A percentile compares a stretch with the other conserved stretches of the same genome.
Conservation (phyloP, 2,888 invertebrate genomes). For the Labia minor region DNA sequence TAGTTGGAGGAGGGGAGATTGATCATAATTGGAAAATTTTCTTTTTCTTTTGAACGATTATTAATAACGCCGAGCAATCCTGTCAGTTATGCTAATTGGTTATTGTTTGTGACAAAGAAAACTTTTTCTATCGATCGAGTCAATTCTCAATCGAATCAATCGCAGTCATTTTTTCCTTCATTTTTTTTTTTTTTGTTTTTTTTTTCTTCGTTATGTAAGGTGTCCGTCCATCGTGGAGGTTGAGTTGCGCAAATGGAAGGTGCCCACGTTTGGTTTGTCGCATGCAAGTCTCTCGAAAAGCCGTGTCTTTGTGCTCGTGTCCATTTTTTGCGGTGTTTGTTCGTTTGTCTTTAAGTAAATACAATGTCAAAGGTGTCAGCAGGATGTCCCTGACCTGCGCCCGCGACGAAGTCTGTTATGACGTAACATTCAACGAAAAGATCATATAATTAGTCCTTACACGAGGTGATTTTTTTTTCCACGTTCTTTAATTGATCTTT, state of each 20-base stretch:
- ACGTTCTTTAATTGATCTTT: too few species aligned
- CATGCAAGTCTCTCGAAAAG: neutral
- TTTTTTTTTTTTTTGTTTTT: neutral
- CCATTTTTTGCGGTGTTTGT: neutral
- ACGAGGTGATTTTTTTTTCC: too few species aligned
- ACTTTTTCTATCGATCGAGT: neutral
- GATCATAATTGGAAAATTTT: too few species aligned
- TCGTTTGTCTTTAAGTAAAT: neutral
- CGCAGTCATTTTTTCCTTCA: neutral
- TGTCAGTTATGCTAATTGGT: conserved; percentile 5
- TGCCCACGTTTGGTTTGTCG: neutral
- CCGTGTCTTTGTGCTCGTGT: neutral
- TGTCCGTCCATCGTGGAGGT: neutral
- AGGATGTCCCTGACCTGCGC: neutral
- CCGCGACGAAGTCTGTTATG: neutral
- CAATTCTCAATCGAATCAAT: neutral
- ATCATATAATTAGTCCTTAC: too few species aligned
- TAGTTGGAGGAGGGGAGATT: too few species aligned
- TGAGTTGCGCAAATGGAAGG: neutral
- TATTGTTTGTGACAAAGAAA: neutral
- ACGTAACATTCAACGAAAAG: neutral
- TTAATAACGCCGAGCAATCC: neutral
- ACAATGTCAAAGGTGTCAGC: neutral
- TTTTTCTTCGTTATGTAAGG: neutral
- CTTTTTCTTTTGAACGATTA: too few species aligned